phyloP scores from a whole-genome alignment of 2,113 vertebrate species.

The Excalfactoria chinensis region DNA sequence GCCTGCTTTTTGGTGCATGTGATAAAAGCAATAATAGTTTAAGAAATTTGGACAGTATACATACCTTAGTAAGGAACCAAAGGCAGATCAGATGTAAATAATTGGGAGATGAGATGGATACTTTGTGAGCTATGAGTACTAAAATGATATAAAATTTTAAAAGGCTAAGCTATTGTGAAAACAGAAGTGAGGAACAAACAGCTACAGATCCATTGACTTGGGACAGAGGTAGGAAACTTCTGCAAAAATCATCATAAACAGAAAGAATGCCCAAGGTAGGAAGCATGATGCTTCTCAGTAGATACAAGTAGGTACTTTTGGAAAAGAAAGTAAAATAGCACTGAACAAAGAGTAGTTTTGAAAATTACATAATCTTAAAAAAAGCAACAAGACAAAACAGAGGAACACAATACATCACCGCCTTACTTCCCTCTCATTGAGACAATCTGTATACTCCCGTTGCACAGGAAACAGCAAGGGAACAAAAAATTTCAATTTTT shows the following conservation, averaged over 20 bases:
- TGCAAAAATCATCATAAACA: not conserved
- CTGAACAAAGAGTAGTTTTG: not conserved
- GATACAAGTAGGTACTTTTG: not conserved
- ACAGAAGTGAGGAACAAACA: not conserved
- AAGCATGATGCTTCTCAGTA: not conserved
- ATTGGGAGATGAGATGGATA: no score
- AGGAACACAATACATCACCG: not conserved
- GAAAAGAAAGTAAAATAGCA: not conserved
- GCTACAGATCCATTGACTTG: not conserved
- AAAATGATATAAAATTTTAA: not conserved
- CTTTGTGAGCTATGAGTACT: not conserved
- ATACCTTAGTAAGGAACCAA: not conserved
- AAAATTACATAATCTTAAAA: not conserved
- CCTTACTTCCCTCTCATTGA: not conserved
- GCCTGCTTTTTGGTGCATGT: not conserved
- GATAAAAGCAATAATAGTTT: not conserved
- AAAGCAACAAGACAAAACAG: not conserved
- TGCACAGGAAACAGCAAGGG: not conserved
- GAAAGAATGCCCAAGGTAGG: not conserved
- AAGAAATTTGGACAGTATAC: not conserved
- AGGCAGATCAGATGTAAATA: not conserved
- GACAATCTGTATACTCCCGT: not conserved
- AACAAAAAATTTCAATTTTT: not conserved
- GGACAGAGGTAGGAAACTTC: not conserved
- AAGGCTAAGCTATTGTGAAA: not conserved